Base-by-base conservation (phyloP, 2,113 vertebrate genomes). In the Gobiocypris rarus region DNA sequence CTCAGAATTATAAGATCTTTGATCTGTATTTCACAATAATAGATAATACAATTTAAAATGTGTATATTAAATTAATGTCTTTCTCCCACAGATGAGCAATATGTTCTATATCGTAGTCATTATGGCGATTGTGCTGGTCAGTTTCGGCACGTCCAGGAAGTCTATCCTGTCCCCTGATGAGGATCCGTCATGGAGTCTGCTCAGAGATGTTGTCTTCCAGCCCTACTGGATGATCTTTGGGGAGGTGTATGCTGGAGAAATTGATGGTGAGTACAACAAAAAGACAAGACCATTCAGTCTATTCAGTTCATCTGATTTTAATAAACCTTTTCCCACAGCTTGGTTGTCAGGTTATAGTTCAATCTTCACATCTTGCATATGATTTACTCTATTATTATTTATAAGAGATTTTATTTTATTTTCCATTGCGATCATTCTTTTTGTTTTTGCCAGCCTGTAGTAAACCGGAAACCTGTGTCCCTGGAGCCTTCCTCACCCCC, bases 201-300 rank as follows among this genome's bases (percentile, higher is more conserved):
- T 96, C 9, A 92, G 94, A 84, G 96, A 99, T 81, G 92, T 97
- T 3, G 95, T 99, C 5, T 98, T 97, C 91, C 95, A 98, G 8
- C 98, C 98, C 1, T 99, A 99, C 88, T 99, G 97, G 96, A 99
- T 99, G 98, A 99, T 99, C 75, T 99, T 96, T 73, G 98, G 98
- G 89, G 98, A 99, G 85, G 98, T 99, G 19, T 99, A 99, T 81
- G 97, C 97, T 67, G 69, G 76, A 28, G 95, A 98, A 63, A 97
- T 98, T 88, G 94, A 97, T 86, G 92, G 98, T 99, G 83, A 7
- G 95, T 94, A 24, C 10, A 69, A 88, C 9, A 79, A 75, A 8
- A 83, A 76, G 71, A 67, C 34, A 14, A 15, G 4, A 28, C 24
- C 10, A 28, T 76, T 22, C 4, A 6, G 50, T 56, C 41, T 65